These are phyloP conservation scores for Drosophila ficusphila DNA, from an alignment of 1,140 invertebrate genomes.

Conservation along the genomic window DNA sequence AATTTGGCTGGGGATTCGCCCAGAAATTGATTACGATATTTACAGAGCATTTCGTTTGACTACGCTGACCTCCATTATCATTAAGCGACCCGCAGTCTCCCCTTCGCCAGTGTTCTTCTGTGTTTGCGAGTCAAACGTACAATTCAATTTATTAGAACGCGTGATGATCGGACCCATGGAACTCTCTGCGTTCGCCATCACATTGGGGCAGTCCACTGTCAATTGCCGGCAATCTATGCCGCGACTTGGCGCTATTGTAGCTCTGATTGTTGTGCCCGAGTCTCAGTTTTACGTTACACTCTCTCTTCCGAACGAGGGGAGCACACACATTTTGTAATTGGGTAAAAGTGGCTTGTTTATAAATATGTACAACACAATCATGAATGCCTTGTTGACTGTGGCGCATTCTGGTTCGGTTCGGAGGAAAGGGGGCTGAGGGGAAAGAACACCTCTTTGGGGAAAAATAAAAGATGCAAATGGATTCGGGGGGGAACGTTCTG, in stretches of 20 bases:
- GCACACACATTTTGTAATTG: constrained; percentile 53
- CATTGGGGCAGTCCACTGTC: constrained; percentile 40
- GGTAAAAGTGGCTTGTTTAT: constrained; percentile 66
- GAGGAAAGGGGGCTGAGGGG: background rate
- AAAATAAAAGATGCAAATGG: background rate
- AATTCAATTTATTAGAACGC: constrained; percentile 82
- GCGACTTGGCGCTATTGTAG: constrained; percentile 30
- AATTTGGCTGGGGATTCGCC: constrained; percentile 19
- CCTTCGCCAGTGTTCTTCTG: background rate
- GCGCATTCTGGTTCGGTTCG: constrained; percentile 6
- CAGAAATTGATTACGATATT: constrained; percentile 79
- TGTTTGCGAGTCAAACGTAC: constrained; percentile 74
- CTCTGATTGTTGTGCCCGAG: constrained; percentile 47
- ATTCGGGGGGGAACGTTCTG: background rate
- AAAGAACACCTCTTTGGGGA: background rate
- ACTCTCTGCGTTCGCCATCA: constrained; percentile 3
- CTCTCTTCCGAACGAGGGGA: constrained; percentile 21
- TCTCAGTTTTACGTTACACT: constrained; percentile 25
- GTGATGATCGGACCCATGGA: constrained; percentile 56
- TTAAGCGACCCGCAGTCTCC: constrained; percentile 45
- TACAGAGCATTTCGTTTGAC: constrained; percentile 78
- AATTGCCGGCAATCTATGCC: constrained; percentile 71
- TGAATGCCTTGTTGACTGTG: constrained; percentile 32
- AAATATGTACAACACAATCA: constrained; percentile 45
- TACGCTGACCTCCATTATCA: constrained; percentile 81